Evolutionary conservation across 2,113 vertebrate species (phyloP), one percentile per base, ranked within the genome.

Genomic region (Calonectris borealis): DNA sequence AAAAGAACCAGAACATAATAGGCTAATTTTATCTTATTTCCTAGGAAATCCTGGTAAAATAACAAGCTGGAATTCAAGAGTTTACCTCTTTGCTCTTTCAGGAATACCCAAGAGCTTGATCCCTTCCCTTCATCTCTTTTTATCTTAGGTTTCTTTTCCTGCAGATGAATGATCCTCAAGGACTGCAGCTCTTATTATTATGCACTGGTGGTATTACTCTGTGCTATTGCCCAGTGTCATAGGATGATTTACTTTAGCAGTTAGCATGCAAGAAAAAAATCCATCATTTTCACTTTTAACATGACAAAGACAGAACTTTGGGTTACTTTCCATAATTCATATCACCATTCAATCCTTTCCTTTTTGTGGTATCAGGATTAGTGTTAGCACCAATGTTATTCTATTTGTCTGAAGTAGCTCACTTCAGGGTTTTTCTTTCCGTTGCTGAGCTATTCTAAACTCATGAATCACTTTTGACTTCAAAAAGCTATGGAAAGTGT

Each of bases 211-310:
- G 82, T 89, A 96, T 85, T 91, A 82, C 65, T 76, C 62, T 57
- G 40, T 87, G 81, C 86, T 87, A 90, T 46, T 83, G 77, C 69
- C 81, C 86, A 79, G 48, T 96, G 81, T 85, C 87, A 88, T 5
- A 73, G 36, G 36, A 90, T 94, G 66, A 95, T 93, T 93, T 94
- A 96, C 84, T 87, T 89, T 2, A 83, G 75, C 40, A 90, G 73
- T 84, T 57, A 87, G 32, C 0, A 14, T 34, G 49, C 58, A 93
- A 58, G 66, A 93, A 92, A 86, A 88, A 93, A 93, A 46, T 18
- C 8, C 0, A 70, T 68, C 2, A 26, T 84, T 77, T 95, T 92
- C 68, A 66, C 72, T 83, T 94, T 93, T 81, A 66, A 88, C 46
- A 51, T 42, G 77, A 73, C 72, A 92, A 77, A 94, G 79, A 79